These are phyloP conservation scores for Conus ventricosus DNA, from an alignment of 1,140 invertebrate species.

Conservation along the genomic window DNA sequence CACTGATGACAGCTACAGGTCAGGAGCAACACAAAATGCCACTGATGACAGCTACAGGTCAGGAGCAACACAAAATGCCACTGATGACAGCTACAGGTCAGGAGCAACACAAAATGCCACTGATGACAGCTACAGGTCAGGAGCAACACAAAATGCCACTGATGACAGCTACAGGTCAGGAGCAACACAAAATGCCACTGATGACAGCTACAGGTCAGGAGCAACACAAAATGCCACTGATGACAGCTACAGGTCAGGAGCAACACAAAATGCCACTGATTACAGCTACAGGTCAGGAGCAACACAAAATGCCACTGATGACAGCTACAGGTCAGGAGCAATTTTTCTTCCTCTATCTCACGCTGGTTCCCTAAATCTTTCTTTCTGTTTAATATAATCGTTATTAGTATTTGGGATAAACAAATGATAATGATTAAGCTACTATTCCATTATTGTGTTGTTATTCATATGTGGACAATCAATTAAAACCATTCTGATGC, in stretches of 20 bases:
- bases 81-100: not conserved
- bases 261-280: conserved; percentile 3
- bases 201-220: not conserved
- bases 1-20: not conserved
- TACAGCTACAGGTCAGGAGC: not conserved
- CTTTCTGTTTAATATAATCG: too few relatives aligned
- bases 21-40: conserved; percentile 21
- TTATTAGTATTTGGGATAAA: too few relatives aligned
- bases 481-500: too few relatives aligned
- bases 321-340: not conserved
- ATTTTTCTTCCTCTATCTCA: too few relatives aligned
- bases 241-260: not conserved
- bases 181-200: not conserved
- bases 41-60: not conserved
- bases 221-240: conserved; percentile 1
- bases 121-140: not conserved
- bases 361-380: too few relatives aligned
- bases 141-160: conserved; percentile 2
- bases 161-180: not conserved
- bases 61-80: conserved; percentile 11
- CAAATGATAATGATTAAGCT: too few relatives aligned
- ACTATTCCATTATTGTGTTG: too few relatives aligned
- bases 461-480: too few relatives aligned
- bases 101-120: conserved; percentile 8
- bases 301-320: conserved; percentile 3